Percentiles rank a stretch among this genome's conserved stretches.
Conservation (phyloP, 2,888 invertebrate species). For the Lasioglossum lativentre region DNA sequence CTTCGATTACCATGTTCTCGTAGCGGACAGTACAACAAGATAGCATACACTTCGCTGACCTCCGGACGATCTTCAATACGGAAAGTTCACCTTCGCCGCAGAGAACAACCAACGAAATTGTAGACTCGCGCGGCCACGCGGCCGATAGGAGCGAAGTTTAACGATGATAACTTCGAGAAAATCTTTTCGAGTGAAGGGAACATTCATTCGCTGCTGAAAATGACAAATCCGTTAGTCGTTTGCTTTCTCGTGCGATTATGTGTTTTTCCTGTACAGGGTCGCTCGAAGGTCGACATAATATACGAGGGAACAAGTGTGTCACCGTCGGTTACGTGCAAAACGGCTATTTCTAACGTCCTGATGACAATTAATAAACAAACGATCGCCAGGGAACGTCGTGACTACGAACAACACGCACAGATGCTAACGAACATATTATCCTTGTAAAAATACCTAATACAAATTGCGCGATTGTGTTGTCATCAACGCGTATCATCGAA, state of each 20-base stretch:
- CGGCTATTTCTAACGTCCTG: not conserved
- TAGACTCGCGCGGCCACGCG: not conserved
- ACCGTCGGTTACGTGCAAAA: not conserved
- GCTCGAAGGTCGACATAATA: conserved; percentile 34
- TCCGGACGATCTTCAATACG: not conserved
- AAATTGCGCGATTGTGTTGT: not conserved
- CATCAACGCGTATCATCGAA: not conserved
- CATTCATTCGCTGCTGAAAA: conserved; percentile 42
- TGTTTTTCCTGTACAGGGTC: conserved; percentile 31
- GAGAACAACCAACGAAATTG: conserved; percentile 3
- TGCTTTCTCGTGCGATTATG: conserved; percentile 22
- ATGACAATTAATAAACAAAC: conserved; percentile 18
- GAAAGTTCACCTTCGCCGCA: not conserved
- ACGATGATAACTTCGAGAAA: conserved; percentile 44
- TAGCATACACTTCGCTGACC: not conserved
- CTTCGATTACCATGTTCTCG: not conserved
- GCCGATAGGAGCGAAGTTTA: conserved; percentile 23
- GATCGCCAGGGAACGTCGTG: not conserved
- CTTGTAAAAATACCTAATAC: not conserved
- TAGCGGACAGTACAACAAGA: not conserved
- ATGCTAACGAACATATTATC: not conserved
- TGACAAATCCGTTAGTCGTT: conserved; percentile 42
- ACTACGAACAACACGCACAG: not conserved
- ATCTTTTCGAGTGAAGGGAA: conserved; percentile 52
- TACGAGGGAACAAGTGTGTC: conserved; percentile 16